phyloP scores from a whole-genome alignment of 64 coral and sea anemone genomes.

The Dendronephthya gigantea region DNA sequence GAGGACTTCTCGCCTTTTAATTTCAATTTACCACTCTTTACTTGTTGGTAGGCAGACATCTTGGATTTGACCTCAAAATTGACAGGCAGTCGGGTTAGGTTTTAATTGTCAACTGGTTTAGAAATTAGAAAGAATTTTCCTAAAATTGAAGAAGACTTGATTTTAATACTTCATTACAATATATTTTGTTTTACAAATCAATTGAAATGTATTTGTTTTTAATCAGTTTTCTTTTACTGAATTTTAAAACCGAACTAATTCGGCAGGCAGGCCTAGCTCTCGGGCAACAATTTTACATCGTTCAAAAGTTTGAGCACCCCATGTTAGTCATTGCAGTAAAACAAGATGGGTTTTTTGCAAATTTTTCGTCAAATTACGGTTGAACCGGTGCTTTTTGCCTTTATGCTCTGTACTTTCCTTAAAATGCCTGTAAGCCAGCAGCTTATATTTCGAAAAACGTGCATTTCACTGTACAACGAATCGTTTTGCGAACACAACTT shows the following conservation, averaged over 20 bases:
- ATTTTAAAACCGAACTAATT: not conserved
- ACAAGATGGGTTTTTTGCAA: not conserved
- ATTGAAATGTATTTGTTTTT: not conserved
- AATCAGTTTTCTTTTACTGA: not conserved
- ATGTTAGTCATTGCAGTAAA: not conserved
- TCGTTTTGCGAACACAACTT: not conserved
- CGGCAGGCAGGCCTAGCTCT: not conserved
- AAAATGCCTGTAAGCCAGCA: not conserved
- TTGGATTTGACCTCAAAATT: not conserved
- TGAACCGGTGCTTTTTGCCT: not conserved
- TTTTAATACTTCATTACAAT: not conserved
- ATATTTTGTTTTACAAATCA: not conserved
- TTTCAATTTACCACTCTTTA: constrained; percentile 72
- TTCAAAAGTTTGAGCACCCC: not conserved
- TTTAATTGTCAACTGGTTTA: not conserved
- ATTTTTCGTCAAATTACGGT: not conserved
- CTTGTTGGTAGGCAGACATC: constrained; percentile 93
- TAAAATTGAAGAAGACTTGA: not conserved
- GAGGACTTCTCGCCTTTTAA: constrained; percentile 62
- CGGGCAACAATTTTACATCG: not conserved
- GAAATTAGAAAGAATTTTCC: not conserved
- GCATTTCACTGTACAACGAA: not conserved
- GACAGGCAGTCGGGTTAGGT: not conserved
- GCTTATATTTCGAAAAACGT: not conserved
- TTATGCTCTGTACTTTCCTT: not conserved